Conservation (phyloP, 2,797 vertebrate species). For the Spatula clypeata region DNA sequence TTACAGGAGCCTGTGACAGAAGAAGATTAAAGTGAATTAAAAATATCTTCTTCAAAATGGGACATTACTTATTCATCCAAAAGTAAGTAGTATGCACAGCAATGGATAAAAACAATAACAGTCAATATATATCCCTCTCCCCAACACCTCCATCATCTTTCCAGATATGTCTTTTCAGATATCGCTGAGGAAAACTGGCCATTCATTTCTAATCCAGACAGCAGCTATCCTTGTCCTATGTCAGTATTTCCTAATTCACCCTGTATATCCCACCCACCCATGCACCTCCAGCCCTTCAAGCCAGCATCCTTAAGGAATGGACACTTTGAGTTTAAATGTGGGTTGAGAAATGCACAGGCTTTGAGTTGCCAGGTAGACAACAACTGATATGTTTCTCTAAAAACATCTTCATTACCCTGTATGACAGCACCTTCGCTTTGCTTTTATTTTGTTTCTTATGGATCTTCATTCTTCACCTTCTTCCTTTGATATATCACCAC, state of each 20-base stretch:
- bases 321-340: neutral
- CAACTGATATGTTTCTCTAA: neutral
- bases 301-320: neutral
- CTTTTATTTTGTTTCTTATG: neutral
- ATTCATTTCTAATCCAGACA: neutral
- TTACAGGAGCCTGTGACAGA: neutral
- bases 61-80: neutral
- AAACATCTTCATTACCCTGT: neutral
- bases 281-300: neutral
- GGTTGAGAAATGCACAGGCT: neutral
- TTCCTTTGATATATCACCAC: neutral
- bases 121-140: neutral
- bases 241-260: neutral
- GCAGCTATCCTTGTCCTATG: accelerated
- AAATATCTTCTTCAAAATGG: neutral
- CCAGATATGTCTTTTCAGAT: neutral
- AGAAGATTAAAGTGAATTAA: neutral
- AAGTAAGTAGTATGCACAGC: neutral
- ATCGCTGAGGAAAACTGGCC: neutral
- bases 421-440: neutral
- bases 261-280: accelerated
- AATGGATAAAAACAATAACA: neutral
- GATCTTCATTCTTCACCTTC: neutral
- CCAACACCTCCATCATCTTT: neutral
- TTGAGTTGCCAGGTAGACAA: neutral